phyloP scores from a whole-genome alignment of 2,797 vertebrate species.

The Sebastes taczanowskii region DNA sequence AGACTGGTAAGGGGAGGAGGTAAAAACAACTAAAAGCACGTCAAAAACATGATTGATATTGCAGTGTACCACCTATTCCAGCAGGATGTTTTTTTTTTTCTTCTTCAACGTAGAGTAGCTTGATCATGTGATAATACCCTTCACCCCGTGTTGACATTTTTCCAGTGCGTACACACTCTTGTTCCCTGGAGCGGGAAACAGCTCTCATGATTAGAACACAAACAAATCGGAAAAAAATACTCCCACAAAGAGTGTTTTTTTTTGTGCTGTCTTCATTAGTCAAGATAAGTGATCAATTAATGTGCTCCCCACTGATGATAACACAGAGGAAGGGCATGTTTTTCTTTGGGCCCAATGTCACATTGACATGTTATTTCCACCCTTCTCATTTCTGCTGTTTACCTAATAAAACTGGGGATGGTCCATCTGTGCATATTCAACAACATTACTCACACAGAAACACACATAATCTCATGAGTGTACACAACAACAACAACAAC shows the following conservation, averaged over 20 bases:
- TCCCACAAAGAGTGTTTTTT: constrained; percentile 16
- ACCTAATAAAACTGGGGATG: constrained; percentile 34
- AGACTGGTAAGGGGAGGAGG: background rate
- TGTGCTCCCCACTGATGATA: constrained; percentile 21
- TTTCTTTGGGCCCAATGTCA: constrained; percentile 51
- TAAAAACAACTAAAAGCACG: constrained; percentile 18
- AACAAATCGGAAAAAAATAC: constrained; percentile 39
- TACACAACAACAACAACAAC: background rate
- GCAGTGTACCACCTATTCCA: background rate
- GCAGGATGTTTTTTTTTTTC: background rate
- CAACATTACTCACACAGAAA: background rate
- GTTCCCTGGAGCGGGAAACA: constrained; percentile 42
- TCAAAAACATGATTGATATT: constrained; percentile 10
- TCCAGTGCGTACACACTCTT: background rate
- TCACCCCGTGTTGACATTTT: constrained; percentile 25
- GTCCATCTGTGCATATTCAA: constrained; percentile 42
- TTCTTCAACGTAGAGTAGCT: background rate
- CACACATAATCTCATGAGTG: background rate
- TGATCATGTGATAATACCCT: constrained; percentile 20
- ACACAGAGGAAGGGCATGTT: constrained; percentile 57
- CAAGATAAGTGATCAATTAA: constrained; percentile 59
- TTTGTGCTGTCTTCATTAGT: constrained; percentile 37
- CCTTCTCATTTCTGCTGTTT: constrained; percentile 49
- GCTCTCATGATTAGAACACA: constrained; percentile 34
- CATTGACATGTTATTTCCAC: constrained; percentile 61